Evolutionary conservation across 2,888 invertebrate genomes (phyloP), one percentile per base, ranked within the genome.

Genomic region (Argyra leucocephala): DNA sequence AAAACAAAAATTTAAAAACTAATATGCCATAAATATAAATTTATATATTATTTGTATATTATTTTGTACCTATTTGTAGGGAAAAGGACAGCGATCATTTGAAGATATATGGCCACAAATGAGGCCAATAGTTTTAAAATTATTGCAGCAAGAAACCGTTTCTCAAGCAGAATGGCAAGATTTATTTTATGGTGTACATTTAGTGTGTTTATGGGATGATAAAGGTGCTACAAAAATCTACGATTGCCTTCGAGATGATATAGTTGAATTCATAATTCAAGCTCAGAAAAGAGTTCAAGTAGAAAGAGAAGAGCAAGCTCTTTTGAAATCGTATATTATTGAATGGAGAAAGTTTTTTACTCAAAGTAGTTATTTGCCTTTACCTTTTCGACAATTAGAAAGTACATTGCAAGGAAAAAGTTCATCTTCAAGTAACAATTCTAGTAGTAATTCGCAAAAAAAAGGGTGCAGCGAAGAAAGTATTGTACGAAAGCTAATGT

Each of bases 261-360:
- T 97, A 69, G 88, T 93, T 75, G 90, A 93, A 76, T 97, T 96
- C 78, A 96, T 97, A 71, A 90, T 90, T 76, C 90, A 94, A 77
- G 96, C 96, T 36, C 95, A 96, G 78, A 86, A 85, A 73, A 84
- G 93, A 73, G 96, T 99, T 2, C 82, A 95, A 69, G 88, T 91
- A 0, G 93, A 96, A 75, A 86, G 92, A 69, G 96, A 97, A 75
- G 97, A 98, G 73, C 95, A 96, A 76, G 94, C 96, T 1, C 83
- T 99, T 57, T 83, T 99, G 9, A 95, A 94, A 79, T 93, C 96
- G 1, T 99, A 99, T 78, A 98, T 98, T 72, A 87, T 90, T 7
- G 98, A 99, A 81, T 99, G 99, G 99, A 86, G 94, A 63, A 96
- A 95, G 77, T 99, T 97, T 82, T 97, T 96, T 77, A 93, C 95